Percentiles rank a stretch among this genome's conserved stretches.
Evolutionary conservation across 2,888 invertebrate genomes (phyloP).

Genomic region (Scaptomyza parva): DNA sequence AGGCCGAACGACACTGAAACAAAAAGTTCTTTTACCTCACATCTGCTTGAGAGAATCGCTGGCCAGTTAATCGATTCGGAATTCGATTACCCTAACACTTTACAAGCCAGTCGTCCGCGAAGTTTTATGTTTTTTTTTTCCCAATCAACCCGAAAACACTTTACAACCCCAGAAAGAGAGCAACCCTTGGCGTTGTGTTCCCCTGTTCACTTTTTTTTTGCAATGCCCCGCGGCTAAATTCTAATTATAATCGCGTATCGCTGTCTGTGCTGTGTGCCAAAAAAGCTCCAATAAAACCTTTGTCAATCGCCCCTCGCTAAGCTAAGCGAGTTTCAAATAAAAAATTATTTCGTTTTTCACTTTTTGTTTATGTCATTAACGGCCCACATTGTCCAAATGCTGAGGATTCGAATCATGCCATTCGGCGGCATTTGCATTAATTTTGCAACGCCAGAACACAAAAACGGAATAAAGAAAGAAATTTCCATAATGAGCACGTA

Average conservation of each 20-base stretch:
- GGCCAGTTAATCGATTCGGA: conserved; percentile 70
- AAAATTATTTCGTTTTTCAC: not conserved
- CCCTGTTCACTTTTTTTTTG: conserved; percentile 30
- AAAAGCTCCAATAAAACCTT: conserved; percentile 76
- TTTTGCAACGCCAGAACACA: conserved; percentile 59
- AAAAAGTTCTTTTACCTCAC: conserved; percentile 1
- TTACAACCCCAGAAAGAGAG: conserved; percentile 58
- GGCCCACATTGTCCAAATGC: conserved; percentile 50
- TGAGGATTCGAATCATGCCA: conserved; percentile 30
- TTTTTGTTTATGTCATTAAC: conserved; percentile 60
- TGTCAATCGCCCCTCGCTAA: conserved; percentile 59
- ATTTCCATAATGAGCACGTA: conserved; percentile 81
- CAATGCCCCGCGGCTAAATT: conserved; percentile 72
- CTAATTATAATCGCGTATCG: conserved; percentile 80
- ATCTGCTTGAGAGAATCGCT: conserved; percentile 21
- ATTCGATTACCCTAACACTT: conserved; percentile 73
- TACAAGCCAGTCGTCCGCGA: conserved; percentile 30
- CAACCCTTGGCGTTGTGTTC: conserved; percentile 58
- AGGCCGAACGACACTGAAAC: conserved; percentile 4
- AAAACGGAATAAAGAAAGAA: conserved; percentile 51
- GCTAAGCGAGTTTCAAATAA: conserved; percentile 24
- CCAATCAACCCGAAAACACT: conserved; percentile 56
- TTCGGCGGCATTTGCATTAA: conserved; percentile 71
- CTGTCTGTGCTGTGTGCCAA: conserved; percentile 52
- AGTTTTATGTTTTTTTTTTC: conserved; percentile 4